These are phyloP conservation scores for Ochropleura leucogaster DNA, from an alignment of 2,888 invertebrate species.

Conservation along the genomic window DNA sequence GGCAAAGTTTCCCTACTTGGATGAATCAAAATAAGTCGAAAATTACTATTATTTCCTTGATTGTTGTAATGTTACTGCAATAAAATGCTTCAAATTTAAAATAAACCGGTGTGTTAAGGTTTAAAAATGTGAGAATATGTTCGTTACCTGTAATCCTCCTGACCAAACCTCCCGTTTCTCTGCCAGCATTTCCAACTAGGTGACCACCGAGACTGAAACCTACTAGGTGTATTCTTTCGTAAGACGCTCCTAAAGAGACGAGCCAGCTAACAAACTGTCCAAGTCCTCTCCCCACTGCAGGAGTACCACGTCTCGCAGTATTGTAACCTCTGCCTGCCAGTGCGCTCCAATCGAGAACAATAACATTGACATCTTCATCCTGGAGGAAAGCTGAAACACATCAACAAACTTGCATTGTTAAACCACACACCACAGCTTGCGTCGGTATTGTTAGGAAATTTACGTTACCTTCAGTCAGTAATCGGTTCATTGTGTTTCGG, in stretches of 20 bases:
- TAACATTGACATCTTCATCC: constrained; percentile 79
- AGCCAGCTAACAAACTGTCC: constrained; percentile 78
- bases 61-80: too few species aligned
- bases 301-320: constrained; percentile 73
- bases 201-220: constrained; percentile 87
- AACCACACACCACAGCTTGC: background rate
- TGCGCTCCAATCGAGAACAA: constrained; percentile 84
- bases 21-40: too few species aligned
- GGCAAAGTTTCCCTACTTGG: too few species aligned
- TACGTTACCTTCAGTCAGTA: constrained; percentile 74
- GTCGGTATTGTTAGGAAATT: background rate
- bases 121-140: background rate
- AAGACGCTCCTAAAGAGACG: constrained; percentile 69
- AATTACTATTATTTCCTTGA: too few species aligned
- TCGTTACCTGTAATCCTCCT: constrained; percentile 80
- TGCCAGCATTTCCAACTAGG: constrained; percentile 81
- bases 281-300: constrained; percentile 72
- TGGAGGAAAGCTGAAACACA: constrained; percentile 76
- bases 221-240: constrained; percentile 80
- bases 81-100: background rate
- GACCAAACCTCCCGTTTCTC: constrained; percentile 72
- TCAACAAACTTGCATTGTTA: background rate
- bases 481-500: constrained; percentile 70
- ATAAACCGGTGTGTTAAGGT: background rate
- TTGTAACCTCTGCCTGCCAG: constrained; percentile 79